A percentile compares a stretch with the other conserved stretches of the same genome.
Evolutionary conservation across 2,888 invertebrate genomes (phyloP).

Genomic region (Noctua comes): DNA sequence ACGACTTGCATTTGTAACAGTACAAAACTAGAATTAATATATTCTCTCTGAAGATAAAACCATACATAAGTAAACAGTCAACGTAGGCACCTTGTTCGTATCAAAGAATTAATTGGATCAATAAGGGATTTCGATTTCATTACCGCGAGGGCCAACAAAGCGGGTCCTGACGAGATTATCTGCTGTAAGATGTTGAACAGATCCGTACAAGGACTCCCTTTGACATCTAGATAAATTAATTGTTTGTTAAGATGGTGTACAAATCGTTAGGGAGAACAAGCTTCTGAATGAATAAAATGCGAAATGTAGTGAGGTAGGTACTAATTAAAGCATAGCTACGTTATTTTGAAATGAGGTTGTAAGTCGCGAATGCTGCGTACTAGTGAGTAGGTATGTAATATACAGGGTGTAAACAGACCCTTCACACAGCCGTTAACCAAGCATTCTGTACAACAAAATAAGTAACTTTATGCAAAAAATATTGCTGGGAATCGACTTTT

Average conservation of each 20-base stretch:
- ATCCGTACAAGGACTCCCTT: conserved; percentile 24
- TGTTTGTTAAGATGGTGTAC: conserved; percentile 32
- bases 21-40: conserved; percentile 8
- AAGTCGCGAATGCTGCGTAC: neutral
- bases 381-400: neutral
- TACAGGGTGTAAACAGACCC: no score
- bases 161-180: conserved; percentile 50
- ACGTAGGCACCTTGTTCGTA: conserved; percentile 32
- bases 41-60: conserved; percentile 37
- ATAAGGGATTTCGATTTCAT: conserved; percentile 58
- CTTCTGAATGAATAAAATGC: neutral
- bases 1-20: neutral
- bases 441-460: no score
- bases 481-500: no score
- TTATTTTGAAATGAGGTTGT: neutral
- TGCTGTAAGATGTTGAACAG: conserved; percentile 28
- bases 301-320: neutral
- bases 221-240: conserved; percentile 45
- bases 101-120: conserved; percentile 56
- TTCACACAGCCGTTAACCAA: no score
- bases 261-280: conserved; percentile 1
- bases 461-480: no score
- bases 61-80: conserved; percentile 39
- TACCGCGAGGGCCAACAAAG: conserved; percentile 48
- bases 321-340: neutral